These are phyloP conservation scores for Lichenostomus cassidix DNA, from an alignment of 2,113 vertebrate species.

Conservation along the genomic window DNA sequence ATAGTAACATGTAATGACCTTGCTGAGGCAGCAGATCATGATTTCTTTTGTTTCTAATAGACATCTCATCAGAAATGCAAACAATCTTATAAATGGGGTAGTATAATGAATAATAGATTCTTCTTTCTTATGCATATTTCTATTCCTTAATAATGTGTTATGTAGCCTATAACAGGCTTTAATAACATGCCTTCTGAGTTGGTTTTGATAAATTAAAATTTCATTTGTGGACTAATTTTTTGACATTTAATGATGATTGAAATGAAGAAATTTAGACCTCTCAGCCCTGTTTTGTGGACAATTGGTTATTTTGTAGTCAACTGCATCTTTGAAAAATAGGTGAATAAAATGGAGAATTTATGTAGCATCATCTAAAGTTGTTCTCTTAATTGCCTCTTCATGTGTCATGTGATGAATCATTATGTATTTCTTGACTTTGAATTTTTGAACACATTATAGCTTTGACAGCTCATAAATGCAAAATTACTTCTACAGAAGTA, in stretches of 20 bases:
- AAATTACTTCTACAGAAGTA: neutral
- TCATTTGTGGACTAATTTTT: neutral
- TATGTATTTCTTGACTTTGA: neutral
- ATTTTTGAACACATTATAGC: neutral
- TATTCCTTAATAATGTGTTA: neutral
- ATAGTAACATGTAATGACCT: neutral
- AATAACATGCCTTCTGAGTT: neutral
- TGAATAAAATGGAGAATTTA: neutral
- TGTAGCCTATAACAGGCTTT: neutral
- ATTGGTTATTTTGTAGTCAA: neutral
- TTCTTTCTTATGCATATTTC: neutral
- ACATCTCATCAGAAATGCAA: neutral
- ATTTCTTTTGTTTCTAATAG: neutral
- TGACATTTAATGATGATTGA: neutral
- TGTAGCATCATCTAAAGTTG: neutral
- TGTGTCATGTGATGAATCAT: neutral
- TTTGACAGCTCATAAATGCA: neutral
- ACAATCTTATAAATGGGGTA: neutral
- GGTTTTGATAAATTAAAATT: neutral
- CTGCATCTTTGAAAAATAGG: neutral
- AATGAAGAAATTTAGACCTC: neutral
- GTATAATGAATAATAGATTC: neutral
- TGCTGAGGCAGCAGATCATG: neutral
- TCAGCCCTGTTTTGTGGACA: neutral
- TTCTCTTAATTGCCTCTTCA: neutral